These are phyloP conservation scores for Hirtodrosophila alboralis DNA, from an alignment of 2,888 invertebrate genomes.

Conservation along the genomic window DNA sequence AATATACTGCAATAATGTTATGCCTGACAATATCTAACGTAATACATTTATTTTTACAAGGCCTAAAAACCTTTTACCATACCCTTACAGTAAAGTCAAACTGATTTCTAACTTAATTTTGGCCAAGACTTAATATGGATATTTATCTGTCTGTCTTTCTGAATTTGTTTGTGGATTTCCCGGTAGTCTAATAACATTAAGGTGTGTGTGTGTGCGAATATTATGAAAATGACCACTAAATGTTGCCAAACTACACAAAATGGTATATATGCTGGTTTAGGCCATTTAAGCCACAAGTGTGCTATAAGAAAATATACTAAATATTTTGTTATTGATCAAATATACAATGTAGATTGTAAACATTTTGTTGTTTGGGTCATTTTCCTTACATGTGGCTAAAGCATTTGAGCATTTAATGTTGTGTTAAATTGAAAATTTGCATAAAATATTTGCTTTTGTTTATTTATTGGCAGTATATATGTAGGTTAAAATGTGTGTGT, in stretches of 20 bases:
- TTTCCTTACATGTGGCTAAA: constrained; percentile 32
- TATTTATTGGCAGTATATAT: constrained; percentile 68
- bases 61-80: background rate
- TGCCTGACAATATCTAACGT: too few species aligned
- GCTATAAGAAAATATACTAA: constrained; percentile 35
- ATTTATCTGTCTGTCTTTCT: constrained; percentile 13
- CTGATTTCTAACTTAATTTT: constrained; percentile 64
- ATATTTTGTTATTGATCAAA: constrained; percentile 54
- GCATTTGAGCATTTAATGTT: constrained; percentile 67
- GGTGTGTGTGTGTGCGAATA: constrained; percentile 61
- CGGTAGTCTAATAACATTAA: constrained; percentile 63
- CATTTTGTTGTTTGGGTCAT: constrained; percentile 29
- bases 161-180: constrained; percentile 34
- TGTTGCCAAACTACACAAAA: constrained; percentile 28
- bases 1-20: too few species aligned
- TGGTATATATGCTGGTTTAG: constrained; percentile 32
- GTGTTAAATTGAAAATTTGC: constrained; percentile 79
- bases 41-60: too few species aligned
- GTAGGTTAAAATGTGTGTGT: constrained; percentile 19
- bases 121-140: constrained; percentile 30
- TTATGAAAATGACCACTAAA: constrained; percentile 73
- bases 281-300: constrained; percentile 67
- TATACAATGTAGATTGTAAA: constrained; percentile 18
- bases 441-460: constrained; percentile 72
- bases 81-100: constrained; percentile 29